These are phyloP conservation scores for Acrossocheilus wenchowensis DNA, from an alignment of 2,797 vertebrate species.

Conservation along the genomic window DNA sequence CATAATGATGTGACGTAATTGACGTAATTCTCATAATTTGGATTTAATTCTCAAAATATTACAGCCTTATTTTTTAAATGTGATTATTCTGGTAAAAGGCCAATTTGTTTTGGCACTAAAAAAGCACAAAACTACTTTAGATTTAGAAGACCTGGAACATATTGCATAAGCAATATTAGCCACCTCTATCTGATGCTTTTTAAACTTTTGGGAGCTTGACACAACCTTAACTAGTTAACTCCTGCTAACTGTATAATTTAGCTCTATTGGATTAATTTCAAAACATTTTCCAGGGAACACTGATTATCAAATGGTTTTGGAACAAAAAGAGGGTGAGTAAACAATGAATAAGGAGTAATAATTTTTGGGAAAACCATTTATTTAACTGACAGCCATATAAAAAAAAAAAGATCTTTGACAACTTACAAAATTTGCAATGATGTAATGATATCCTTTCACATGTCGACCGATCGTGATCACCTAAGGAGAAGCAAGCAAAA, in stretches of 20 bases:
- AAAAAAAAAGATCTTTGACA: not conserved
- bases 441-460: slow-evolving; percentile 97
- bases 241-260: not conserved
- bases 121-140: not conserved
- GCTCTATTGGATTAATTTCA: not conserved
- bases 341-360: not conserved
- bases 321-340: not conserved
- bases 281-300: not conserved
- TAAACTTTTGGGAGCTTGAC: not conserved
- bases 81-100: not conserved
- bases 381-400: not conserved
- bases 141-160: not conserved
- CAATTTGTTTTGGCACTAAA: not conserved
- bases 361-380: not conserved
- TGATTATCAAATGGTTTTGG: not conserved
- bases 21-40: not conserved
- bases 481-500: slow-evolving; percentile 69
- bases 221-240: not conserved
- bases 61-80: not conserved
- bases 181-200: no score
- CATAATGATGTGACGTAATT: not conserved
- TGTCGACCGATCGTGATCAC: slow-evolving; percentile 97
- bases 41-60: not conserved
- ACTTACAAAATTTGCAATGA: slow-evolving; percentile 94
- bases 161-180: not conserved